phyloP scores from a whole-genome alignment of 2,113 vertebrate species.

The Platysternon megacephalum region DNA sequence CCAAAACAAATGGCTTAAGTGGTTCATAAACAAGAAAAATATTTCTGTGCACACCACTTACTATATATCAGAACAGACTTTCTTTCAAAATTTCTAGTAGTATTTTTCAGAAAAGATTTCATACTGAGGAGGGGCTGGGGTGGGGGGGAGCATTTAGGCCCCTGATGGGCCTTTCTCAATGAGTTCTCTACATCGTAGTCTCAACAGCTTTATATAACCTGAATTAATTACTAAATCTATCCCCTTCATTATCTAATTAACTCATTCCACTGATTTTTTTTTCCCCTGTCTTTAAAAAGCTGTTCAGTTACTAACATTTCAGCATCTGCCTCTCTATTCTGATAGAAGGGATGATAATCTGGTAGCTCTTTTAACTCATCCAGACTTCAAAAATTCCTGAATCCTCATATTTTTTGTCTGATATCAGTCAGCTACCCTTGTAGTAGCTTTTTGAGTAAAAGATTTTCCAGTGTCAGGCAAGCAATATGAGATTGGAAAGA shows the following conservation, averaged over 20 bases:
- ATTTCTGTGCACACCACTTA: constrained; percentile 62
- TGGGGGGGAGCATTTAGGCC: constrained; percentile 34
- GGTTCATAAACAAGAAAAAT: constrained; percentile 68
- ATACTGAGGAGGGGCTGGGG: constrained; percentile 54
- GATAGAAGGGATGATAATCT: constrained; percentile 66
- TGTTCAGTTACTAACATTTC: constrained; percentile 77
- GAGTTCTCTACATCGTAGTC: constrained; percentile 67
- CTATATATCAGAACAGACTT: constrained; percentile 54
- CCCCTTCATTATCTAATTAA: constrained; percentile 76
- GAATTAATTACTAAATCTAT: constrained; percentile 77
- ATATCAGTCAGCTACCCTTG: constrained; percentile 59
- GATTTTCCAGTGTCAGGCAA: constrained; percentile 55
- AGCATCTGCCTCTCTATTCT: constrained; percentile 70
- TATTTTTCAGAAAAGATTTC: constrained; percentile 57
- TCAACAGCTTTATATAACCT: constrained; percentile 74
- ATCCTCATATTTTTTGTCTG: constrained; percentile 49
- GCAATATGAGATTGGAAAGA: constrained; percentile 24
- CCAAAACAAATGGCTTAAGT: constrained; percentile 71
- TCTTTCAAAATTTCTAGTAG: constrained; percentile 67
- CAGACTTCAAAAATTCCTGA: constrained; percentile 64
- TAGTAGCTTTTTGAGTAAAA: constrained; percentile 61
- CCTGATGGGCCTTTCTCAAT: constrained; percentile 67
- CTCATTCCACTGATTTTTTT: constrained; percentile 68
- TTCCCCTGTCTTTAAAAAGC: constrained; percentile 65
- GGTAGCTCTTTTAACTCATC: constrained; percentile 67